Base-by-base conservation (phyloP, 2,888 invertebrate genomes). In the Sympetrum striolatum region DNA sequence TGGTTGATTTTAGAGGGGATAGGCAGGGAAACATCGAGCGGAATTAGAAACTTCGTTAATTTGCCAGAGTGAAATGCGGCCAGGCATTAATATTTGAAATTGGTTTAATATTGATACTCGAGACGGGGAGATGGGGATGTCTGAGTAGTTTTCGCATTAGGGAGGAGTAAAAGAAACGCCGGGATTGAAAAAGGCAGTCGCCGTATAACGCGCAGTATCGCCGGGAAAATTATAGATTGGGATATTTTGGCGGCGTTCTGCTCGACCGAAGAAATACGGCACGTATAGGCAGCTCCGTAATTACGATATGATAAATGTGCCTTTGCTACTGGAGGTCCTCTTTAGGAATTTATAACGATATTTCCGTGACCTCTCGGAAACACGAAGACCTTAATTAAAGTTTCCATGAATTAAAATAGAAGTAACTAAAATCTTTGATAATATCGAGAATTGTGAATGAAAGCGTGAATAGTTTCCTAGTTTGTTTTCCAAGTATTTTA, bases 11-110 rank as follows among this genome's bases (percentile, higher is more conserved):
- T 60, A 53, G 82, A 39, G 82, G 53, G 86, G 82, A 82, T 5
- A 58, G 58, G 60, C n/a, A n/a, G n/a, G n/a, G n/a, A n/a, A 82
- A 86, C 86, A 86, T 86, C 60, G 86, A 86, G 64, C 64, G 86
- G 86, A 58, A 86, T 86, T 86, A 86, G 86, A 86, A 86, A 86
- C 86, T 86, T 86, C 86, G 86, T 86, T 86, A 86, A 86, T 86
- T 86, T 86, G 86, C 86, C 37, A 37, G 60, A 60, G 86, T 48
- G 86, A 39, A 86, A 86, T 86, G 35, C 60, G 86, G 86, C n/a
- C 64, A 60, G 60, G 86, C 86, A 86, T 86, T 86, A 86, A 86
- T 86, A 86, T 86, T 73, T 86, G 86, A 60, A 86, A 60, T 86
- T 86, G 86, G 86, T 86, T 86, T 64, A 60, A 86, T 86, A 60